These are phyloP conservation scores for Halocaridina rubra DNA, from an alignment of 2,888 invertebrate species.

Conservation along the genomic window DNA sequence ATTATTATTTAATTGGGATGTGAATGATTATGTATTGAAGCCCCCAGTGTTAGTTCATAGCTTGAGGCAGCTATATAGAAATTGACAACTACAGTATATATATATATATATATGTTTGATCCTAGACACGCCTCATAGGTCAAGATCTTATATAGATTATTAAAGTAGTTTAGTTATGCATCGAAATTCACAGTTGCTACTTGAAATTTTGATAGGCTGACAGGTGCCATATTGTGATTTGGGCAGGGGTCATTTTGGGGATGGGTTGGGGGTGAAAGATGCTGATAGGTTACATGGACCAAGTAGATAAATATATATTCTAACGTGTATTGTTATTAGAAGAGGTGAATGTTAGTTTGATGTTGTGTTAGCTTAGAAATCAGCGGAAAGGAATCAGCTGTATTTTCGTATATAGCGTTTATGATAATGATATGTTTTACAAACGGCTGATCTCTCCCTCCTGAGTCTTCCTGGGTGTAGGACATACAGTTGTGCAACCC, in stretches of 20 bases:
- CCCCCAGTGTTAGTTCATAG: constrained; percentile 27
- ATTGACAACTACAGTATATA: constrained; percentile 23
- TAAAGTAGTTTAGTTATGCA: not conserved
- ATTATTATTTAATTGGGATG: no score
- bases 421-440: no score
- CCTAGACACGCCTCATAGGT: constrained; percentile 35
- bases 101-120: no score
- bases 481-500: constrained; percentile 9
- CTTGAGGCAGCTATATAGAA: constrained; percentile 27
- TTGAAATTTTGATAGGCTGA: constrained; percentile 22
- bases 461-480: constrained; percentile 43
- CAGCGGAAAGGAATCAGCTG: no score
- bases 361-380: constrained; percentile 41
- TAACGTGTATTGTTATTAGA: constrained; percentile 26
- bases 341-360: constrained; percentile 26
- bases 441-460: constrained; percentile 35
- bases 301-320: constrained; percentile 5
- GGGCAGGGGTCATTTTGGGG: not conserved
- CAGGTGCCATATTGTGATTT: constrained; percentile 38
- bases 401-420: no score
- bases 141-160: not conserved
- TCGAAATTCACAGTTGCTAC: not conserved
- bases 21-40: no score
- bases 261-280: no score
- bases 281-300: constrained; percentile 22